Conservation (phyloP, 2,797 vertebrate genomes). For the Dryobates pubescens region DNA sequence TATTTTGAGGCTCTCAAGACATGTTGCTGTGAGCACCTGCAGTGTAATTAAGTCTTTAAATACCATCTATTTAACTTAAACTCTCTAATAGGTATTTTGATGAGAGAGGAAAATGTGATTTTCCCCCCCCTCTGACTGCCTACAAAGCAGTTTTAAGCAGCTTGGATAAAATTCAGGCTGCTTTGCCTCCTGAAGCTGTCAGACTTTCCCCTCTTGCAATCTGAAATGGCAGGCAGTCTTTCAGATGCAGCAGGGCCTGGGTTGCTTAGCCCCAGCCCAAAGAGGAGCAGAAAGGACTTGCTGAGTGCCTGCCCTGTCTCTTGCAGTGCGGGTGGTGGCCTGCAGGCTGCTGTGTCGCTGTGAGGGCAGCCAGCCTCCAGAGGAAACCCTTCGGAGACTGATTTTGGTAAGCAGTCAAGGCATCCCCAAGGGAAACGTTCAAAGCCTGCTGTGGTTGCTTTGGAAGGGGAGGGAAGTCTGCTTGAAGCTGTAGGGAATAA, state of each 20-base stretch:
- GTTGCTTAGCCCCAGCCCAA: not conserved
- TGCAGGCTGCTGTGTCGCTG: conserved; percentile 84
- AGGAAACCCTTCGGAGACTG: conserved; percentile 84
- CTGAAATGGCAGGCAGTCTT: not conserved
- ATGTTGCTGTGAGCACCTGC: conserved; percentile 16
- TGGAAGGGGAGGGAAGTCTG: not conserved
- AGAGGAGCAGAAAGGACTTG: not conserved
- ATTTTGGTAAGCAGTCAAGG: conserved; percentile 81
- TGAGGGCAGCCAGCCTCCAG: conserved; percentile 78
- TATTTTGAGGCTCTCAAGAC: not conserved
- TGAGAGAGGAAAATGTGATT: not conserved
- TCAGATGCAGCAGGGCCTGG: not conserved
- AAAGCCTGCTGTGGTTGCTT: not conserved
- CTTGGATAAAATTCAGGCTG: not conserved
- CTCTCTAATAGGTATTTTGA: not conserved
- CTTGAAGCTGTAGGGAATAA: not conserved
- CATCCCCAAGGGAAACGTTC: not conserved
- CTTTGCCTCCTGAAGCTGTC: not conserved
- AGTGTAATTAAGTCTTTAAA: conserved; percentile 51
- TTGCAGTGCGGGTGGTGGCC: conserved; percentile 87
- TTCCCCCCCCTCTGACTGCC: not conserved
- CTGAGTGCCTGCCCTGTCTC: not conserved
- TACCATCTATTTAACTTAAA: conserved; percentile 12
- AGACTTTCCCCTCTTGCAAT: not conserved
- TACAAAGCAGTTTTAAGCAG: not conserved